Evolutionary conservation across 2,113 vertebrate species (phyloP).

Genomic region (Emydura subglobosa): DNA sequence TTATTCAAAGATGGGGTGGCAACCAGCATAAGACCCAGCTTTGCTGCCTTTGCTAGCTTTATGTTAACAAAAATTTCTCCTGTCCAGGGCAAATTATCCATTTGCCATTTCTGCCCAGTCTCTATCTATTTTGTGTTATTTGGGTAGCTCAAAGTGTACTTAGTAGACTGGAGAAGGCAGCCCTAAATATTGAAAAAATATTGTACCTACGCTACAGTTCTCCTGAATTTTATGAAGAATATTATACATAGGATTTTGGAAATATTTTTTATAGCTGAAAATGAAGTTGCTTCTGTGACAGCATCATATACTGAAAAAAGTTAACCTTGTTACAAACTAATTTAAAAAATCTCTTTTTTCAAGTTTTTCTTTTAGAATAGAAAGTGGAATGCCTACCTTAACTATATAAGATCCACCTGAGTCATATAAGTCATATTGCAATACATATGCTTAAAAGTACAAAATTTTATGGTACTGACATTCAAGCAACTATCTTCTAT

Average conservation of each 20-base stretch:
- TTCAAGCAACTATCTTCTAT: neutral
- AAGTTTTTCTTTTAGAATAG: rapidly evolving
- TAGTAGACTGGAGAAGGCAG: neutral
- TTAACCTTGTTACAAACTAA: neutral
- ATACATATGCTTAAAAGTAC: neutral
- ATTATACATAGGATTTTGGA: neutral
- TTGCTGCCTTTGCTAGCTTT: neutral
- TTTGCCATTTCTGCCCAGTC: no score
- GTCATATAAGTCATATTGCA: neutral
- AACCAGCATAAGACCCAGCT: neutral
- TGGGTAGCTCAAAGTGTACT: neutral
- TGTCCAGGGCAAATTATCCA: rapidly evolving
- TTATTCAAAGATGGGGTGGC: no score
- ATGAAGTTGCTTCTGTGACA: no score
- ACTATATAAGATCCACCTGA: no score
- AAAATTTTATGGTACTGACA: neutral
- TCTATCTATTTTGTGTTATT: neutral
- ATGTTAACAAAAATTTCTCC: neutral
- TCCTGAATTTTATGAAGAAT: neutral
- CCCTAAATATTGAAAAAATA: neutral
- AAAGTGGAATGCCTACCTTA: neutral
- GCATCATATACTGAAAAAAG: neutral
- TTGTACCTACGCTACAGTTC: neutral
- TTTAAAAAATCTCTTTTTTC: neutral
- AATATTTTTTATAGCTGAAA: no score